Evolutionary conservation across 2,888 invertebrate species (phyloP).

Genomic region (Resseliella maxima): DNA sequence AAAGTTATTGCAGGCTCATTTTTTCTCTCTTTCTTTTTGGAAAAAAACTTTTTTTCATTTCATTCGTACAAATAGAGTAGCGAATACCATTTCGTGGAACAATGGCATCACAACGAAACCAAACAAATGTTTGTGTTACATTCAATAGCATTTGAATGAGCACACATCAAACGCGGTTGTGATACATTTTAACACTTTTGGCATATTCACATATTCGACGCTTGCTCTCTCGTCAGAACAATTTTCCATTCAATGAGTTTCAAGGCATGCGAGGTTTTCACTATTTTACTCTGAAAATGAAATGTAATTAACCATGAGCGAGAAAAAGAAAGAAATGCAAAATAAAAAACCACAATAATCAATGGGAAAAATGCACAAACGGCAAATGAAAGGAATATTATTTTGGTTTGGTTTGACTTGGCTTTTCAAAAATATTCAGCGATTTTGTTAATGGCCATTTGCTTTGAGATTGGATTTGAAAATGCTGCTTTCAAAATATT

Average conservation of each 20-base stretch:
- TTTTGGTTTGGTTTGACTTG: neutral
- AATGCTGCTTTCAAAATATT: neutral
- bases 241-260: neutral
- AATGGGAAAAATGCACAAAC: neutral
- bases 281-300: neutral
- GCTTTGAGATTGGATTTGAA: neutral
- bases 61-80: too few species aligned
- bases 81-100: neutral
- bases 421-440: conserved; percentile 22
- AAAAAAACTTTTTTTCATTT: too few species aligned
- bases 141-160: neutral
- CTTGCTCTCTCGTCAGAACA: neutral
- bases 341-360: too few species aligned
- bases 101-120: conserved; percentile 4
- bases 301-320: conserved; percentile 6
- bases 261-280: neutral
- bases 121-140: conserved; percentile 39
- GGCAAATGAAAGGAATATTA: neutral
- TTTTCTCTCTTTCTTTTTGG: neutral
- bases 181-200: conserved; percentile 8
- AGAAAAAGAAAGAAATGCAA: neutral
- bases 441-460: neutral
- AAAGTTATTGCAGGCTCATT: neutral
- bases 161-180: neutral
- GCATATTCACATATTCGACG: neutral